Percentiles rank a stretch among this genome's conserved stretches.
These are phyloP conservation scores for Poeciliopsis occidentalis DNA, from an alignment of 2,113 vertebrate genomes.

Conservation along the genomic window DNA sequence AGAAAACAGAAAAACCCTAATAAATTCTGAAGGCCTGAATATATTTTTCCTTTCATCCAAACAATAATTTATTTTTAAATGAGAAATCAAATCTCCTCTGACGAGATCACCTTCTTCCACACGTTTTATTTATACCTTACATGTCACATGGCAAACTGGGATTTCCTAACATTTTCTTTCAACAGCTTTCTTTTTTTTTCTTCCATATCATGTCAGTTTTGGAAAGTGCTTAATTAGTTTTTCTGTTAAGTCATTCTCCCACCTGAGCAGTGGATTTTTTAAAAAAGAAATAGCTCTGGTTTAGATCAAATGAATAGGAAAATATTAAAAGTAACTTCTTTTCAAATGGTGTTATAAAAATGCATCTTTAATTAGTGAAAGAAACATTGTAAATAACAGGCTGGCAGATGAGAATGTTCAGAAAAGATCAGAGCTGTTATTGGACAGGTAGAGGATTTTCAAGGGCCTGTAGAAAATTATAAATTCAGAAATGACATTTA, in stretches of 20 bases:
- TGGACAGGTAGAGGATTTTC: conserved; percentile 3
- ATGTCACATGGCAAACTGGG: too few species aligned
- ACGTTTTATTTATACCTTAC: too few species aligned
- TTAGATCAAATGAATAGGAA: not conserved
- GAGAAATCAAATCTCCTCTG: not conserved
- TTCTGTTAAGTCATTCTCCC: too few species aligned
- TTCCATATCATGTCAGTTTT: too few species aligned
- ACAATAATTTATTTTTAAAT: not conserved
- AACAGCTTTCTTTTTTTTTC: too few species aligned
- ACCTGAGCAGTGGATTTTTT: too few species aligned
- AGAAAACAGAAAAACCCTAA: not conserved
- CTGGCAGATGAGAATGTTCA: conserved; percentile 11
- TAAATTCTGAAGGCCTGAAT: not conserved
- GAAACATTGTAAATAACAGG: not conserved
- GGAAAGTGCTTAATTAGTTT: too few species aligned
- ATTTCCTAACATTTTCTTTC: too few species aligned
- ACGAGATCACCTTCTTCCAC: too few species aligned
- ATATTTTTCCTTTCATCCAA: too few species aligned
- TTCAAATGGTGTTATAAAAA: not conserved
- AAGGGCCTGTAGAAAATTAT: conserved; percentile 6
- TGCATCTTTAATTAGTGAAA: not conserved
- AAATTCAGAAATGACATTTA: conserved; percentile 31
- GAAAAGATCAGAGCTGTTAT: conserved; percentile 5
- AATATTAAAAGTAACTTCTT: not conserved
- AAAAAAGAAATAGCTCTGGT: not conserved